These are phyloP conservation scores for Arctia plantaginis DNA, from an alignment of 2,888 invertebrate species.

Conservation along the genomic window DNA sequence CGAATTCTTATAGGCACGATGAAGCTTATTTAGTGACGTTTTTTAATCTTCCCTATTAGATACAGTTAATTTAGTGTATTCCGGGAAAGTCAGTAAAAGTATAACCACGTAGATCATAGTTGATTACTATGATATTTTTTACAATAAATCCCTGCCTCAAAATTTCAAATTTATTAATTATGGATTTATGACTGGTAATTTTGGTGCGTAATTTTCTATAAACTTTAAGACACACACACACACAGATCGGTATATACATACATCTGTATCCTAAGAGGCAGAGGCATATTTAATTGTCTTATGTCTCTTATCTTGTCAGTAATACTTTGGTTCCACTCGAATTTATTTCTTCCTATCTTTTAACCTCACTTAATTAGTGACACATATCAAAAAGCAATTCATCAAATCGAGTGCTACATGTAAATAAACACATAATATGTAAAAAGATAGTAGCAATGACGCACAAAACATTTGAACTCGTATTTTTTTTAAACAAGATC, in stretches of 20 bases:
- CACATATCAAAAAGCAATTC: background rate
- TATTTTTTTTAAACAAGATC: background rate
- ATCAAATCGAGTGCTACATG: background rate
- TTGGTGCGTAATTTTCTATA: background rate
- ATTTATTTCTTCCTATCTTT: background rate
- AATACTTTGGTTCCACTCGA: too few relatives aligned
- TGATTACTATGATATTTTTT: background rate
- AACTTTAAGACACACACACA: background rate
- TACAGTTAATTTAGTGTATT: background rate
- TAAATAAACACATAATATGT: background rate
- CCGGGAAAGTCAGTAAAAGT: background rate
- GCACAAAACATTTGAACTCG: background rate
- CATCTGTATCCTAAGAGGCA: too few relatives aligned
- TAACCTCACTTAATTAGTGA: background rate
- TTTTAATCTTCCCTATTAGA: background rate
- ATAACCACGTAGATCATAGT: too few relatives aligned
- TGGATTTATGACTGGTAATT: too few relatives aligned
- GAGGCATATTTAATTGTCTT: too few relatives aligned
- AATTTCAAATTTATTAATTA: background rate
- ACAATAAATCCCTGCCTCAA: background rate
- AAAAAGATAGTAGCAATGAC: background rate
- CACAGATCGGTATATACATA: background rate
- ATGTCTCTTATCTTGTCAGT: too few relatives aligned
- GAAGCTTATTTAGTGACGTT: background rate
- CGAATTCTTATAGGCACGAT: background rate